Evolutionary conservation across 2,113 vertebrate genomes (phyloP), one percentile per base, ranked within the genome.

Genomic region (Brachionichthys hirsutus): DNA sequence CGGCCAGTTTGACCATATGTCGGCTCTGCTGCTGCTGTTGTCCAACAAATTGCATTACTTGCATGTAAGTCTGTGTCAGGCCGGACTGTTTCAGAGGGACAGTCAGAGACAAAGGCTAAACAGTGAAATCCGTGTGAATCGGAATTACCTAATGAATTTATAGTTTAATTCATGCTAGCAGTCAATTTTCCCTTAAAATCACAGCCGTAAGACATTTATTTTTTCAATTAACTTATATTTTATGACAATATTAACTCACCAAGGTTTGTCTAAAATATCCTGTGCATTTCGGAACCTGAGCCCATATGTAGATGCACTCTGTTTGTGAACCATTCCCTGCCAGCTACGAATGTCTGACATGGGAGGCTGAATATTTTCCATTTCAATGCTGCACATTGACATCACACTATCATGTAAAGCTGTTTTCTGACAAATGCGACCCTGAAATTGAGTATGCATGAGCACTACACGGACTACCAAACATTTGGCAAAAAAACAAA

Each of bases 1-100:
- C 67, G 69, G 82, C 75, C 78, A 68, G 80, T 82, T 82, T 67
- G 74, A 66, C 85, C 87, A 88, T 87, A 89, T 87, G 89, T 58
- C 78, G 75, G 8, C 70, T 77, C 77, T 77, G 78, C 77, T 80
- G 69, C 82, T 57, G 67, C 69, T 67, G 67, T 70, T 74, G 52
- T 59, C 65, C 46, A 65, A 78, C 74, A 85, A 85, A 80, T 52
- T 60, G 71, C 74, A 76, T 63, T 46, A 5, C 54, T 82, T 74
- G 71, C 66, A 66, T 65, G 77, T 69, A 82, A 72, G 77, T 70
- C 78, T 53, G 58, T 42, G 45, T 65, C 64, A 67, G 67, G 69
- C 74, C 45, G 5, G 57, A 54, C 62, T 38, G 61, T 41, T 60
- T 62, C 22, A 59, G 45, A 0, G 54, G 67, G 70, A 69, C 70